Evolutionary conservation across 2,888 invertebrate genomes (phyloP).

Genomic region (Gymnosoma rotundatum): DNA sequence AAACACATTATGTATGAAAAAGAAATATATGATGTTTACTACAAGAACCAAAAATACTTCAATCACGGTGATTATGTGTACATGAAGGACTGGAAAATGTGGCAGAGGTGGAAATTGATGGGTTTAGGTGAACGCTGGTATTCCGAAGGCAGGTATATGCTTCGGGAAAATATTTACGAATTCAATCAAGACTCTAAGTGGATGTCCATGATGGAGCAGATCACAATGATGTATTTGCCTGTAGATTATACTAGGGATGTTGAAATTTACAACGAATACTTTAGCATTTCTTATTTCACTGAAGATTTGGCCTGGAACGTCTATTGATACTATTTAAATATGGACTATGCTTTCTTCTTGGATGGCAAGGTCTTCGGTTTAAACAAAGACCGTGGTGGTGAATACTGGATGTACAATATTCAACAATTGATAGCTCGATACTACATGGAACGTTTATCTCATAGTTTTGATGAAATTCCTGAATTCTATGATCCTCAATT

Average conservation of each 20-base stretch:
- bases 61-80: constrained; percentile 69
- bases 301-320: constrained; percentile 87
- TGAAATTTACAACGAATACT: constrained; percentile 83
- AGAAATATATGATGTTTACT: constrained; percentile 72
- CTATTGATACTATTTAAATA: constrained; percentile 85
- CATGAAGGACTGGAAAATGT: constrained; percentile 74
- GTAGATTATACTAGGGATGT: constrained; percentile 85
- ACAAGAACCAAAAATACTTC: constrained; percentile 70
- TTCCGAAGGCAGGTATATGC: constrained; percentile 70
- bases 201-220: constrained; percentile 65
- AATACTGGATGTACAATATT: constrained; percentile 85
- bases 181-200: constrained; percentile 69
- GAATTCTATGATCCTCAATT: constrained; percentile 85
- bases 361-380: no score
- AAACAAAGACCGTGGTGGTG: constrained; percentile 83
- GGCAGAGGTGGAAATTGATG: constrained; percentile 75
- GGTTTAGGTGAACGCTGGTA: constrained; percentile 73
- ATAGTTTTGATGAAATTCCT: constrained; percentile 86
- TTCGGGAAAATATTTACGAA: constrained; percentile 72
- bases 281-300: constrained; percentile 86
- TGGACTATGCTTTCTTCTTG: no score
- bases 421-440: constrained; percentile 86
- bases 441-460: no score
- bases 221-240: constrained; percentile 74
- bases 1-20: constrained; percentile 76